Evolutionary conservation across 2,797 vertebrate genomes (phyloP).

Genomic region (Diplodus puntazzo): DNA sequence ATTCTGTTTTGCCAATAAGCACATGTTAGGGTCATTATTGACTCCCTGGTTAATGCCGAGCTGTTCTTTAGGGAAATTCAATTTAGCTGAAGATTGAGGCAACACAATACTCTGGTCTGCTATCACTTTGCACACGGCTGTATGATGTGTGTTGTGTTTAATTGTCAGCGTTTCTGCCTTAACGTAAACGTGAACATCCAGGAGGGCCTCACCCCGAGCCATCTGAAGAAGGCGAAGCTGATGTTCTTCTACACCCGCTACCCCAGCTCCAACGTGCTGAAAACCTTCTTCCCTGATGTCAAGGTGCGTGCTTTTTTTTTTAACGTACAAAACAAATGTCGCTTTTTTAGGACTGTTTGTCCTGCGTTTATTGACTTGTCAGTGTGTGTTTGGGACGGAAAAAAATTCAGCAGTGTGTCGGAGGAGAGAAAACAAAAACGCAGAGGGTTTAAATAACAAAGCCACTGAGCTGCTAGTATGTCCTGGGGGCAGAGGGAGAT

Average conservation of each 20-base stretch:
- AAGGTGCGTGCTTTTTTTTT: constrained; percentile 86
- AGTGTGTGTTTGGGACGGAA: constrained; percentile 69
- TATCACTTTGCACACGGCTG: constrained; percentile 74
- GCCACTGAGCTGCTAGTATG: constrained; percentile 84
- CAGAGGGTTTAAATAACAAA: constrained; percentile 85
- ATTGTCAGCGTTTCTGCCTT: constrained; percentile 82
- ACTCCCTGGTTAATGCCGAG: constrained; percentile 83
- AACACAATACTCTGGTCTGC: constrained; percentile 79
- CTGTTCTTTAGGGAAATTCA: constrained; percentile 84
- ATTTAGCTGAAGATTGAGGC: constrained; percentile 78
- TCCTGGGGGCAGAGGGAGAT: constrained; percentile 86
- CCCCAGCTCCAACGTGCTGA: constrained; percentile 94
- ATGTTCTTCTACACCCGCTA: constrained; percentile 99
- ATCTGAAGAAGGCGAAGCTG: constrained; percentile 97
- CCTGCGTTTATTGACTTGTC: constrained; percentile 72
- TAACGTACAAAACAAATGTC: background rate
- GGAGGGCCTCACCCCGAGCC: constrained; percentile 93
- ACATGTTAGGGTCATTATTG: constrained; percentile 86
- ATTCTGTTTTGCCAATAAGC: constrained; percentile 87
- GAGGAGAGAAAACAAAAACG: constrained; percentile 84
- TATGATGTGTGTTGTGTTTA: constrained; percentile 60
- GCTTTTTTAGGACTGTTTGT: constrained; percentile 46
- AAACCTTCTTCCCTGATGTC: constrained; percentile 94
- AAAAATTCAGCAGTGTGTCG: constrained; percentile 79
- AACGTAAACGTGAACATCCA: constrained; percentile 88